Percentiles rank a stretch among this genome's conserved stretches.
Conservation (phyloP, 2,113 vertebrate species). For the Jaculus jaculus region DNA sequence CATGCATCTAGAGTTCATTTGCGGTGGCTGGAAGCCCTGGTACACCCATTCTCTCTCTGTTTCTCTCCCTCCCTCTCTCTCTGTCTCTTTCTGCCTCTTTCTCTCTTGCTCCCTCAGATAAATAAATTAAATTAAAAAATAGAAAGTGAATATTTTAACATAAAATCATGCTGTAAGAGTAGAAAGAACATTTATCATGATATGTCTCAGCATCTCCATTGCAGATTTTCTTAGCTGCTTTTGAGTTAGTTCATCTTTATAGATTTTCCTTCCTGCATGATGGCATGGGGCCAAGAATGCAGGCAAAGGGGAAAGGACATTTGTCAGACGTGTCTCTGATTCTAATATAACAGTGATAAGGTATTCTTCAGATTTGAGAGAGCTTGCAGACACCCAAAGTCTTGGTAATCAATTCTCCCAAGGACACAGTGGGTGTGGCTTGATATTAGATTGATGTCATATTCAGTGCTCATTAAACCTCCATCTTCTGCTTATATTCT, state of each 20-base stretch:
- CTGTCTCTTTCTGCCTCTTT: too few species aligned
- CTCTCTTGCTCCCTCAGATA: too few species aligned
- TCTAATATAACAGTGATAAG: not conserved
- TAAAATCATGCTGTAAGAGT: constrained; percentile 21
- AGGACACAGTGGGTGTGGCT: not conserved
- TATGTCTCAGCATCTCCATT: not conserved
- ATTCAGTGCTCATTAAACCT: not conserved
- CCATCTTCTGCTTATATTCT: not conserved
- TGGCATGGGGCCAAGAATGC: not conserved
- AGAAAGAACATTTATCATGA: constrained; percentile 17
- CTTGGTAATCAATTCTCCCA: not conserved
- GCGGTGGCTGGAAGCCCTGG: too few species aligned
- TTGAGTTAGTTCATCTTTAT: constrained; percentile 32
- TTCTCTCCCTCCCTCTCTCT: too few species aligned
- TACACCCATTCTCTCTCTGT: too few species aligned
- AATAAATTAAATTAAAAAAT: too few species aligned
- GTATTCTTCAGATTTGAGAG: not conserved
- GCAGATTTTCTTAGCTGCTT: constrained; percentile 38
- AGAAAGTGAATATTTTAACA: constrained; percentile 6
- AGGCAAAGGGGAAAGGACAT: not conserved
- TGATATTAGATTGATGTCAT: not conserved
- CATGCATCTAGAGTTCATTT: too few species aligned
- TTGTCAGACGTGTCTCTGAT: not conserved
- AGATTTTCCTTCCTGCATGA: constrained; percentile 14
- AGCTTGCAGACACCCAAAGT: not conserved